phyloP scores from a whole-genome alignment of 2,797 vertebrate species.

The Hippopotamyrus pictus region DNA sequence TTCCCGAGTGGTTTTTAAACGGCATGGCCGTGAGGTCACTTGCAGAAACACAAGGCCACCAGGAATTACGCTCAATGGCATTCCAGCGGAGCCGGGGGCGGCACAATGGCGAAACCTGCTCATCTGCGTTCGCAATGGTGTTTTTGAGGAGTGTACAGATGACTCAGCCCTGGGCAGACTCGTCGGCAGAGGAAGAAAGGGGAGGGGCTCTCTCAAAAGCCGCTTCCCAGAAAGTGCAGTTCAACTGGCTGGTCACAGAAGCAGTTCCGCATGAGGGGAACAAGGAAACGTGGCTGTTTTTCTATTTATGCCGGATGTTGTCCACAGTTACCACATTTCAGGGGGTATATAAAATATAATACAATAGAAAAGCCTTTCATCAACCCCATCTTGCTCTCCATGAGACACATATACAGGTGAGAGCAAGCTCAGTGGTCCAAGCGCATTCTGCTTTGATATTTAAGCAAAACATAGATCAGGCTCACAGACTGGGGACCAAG shows the following conservation, averaged over 20 bases:
- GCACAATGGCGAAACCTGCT: background rate
- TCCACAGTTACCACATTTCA: background rate
- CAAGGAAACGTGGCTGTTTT: background rate
- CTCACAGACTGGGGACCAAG: background rate
- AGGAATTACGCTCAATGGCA: background rate
- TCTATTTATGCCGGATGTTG: background rate
- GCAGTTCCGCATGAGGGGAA: background rate
- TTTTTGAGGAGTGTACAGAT: background rate
- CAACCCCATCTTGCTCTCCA: background rate
- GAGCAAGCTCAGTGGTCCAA: background rate
- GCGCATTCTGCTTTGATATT: background rate
- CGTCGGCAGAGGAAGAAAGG: background rate
- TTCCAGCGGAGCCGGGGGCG: background rate
- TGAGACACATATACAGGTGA: background rate
- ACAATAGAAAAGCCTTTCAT: background rate
- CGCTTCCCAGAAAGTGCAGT: background rate
- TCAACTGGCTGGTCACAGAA: background rate
- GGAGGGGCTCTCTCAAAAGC: background rate
- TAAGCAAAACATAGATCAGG: background rate
- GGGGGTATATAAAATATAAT: background rate
- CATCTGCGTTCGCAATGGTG: background rate
- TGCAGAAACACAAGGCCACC: background rate
- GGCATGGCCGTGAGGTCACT: background rate
- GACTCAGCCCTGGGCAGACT: background rate
- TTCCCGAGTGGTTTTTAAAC: background rate